Base-by-base conservation (phyloP, 2,797 vertebrate genomes). In the Cyprinodon diabolis region DNA sequence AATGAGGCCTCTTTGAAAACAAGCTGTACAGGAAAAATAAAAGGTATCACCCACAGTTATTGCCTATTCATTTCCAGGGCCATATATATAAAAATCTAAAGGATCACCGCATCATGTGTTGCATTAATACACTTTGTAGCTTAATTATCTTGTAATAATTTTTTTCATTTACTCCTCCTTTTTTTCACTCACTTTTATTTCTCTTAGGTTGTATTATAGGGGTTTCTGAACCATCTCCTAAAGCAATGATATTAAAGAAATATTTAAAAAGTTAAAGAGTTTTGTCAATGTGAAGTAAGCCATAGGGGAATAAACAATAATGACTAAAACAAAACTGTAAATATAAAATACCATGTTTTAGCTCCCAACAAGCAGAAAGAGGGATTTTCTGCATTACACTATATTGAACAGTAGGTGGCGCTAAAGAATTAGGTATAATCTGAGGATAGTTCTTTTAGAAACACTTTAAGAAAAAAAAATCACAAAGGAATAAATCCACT, bases 331-430 rank as follows among this genome's bases (percentile, higher is more conserved):
- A 43, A 43, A 43, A 5, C 6, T 54, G 4, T 62, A 7, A 66
- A 58, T 45, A 7, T 0, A 25, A 1, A 17, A 7, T 49, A 4
- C 37, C 1, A 15, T 1, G 21, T 65, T 21, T n/a, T 11, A 43
- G 19, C 14, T 7, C 2, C 17, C 2, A 58, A 17, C 9, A 56
- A 0, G 1, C 49, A 49, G 2, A 1, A 10, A 51, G 60, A 6
- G 0, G 14, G 0, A 14, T 12, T 12, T 14, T 0, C 6, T 81
- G 81, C 78, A 87, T 25, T 80, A 35, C 71, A 66, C 5, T 1
- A 3, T 1, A 11, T 23, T 1, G n/a, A 78, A 74, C 93, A 90
- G 84, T 71, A 69, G 92, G 71, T 89, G 92, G 91, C 9, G 89
- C 85, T 75, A 90, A 75, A 91, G 40, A 90, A 75, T 78, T 88